Base-by-base conservation (phyloP, 53 echinoderm and acorn worm genomes). In the Holothuria leucospilota region DNA sequence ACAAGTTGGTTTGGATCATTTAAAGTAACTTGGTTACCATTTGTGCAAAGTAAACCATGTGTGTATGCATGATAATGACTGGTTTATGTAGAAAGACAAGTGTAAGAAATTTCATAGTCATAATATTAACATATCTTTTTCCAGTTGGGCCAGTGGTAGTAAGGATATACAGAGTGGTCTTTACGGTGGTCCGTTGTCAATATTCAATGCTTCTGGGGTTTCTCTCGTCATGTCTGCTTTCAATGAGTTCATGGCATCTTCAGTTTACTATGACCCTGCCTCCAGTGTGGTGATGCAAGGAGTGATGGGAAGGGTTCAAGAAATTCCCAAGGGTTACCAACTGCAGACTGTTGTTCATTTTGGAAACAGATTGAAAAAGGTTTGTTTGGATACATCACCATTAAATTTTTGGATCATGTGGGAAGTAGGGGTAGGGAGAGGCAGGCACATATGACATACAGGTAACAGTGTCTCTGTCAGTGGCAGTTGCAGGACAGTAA, bases 211-310 rank as follows among this genome's bases (percentile, higher is more conserved):
- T 16, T 25, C 74, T 28, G 64, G 65, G n/a, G 49, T 46, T 58
- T 63, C 90, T 20, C 63, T 89, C 10, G 82, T 89, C 29, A 89
- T 89, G 77, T 85, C 85, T 2, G 71, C 85, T 9, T 85, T 89
- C 41, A 73, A 84, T 51, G 78, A 89, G 18, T 89, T 89, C 77
- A 85, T 89, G 90, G 77, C 78, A 4, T 73, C 84, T 4, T 89
- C 90, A 28, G 61, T 85, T 30, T 74, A 89, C 68, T 78, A 70
- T 41, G 64, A 88, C 88, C 62, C n/a, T 27, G 39, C 24, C n/a
- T 59, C 29, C 14, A 68, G 51, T 59, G 65, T 85, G 1, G 68
- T 89, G 4, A 75, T 85, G 56, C 84, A 85, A 52, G 90, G 90
- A 29, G 68, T 89, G 20, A 77, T 89, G 85, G 90, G 90, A 46